Conservation (phyloP, 2,888 invertebrate species). For the Coronaproctus castanopsis region DNA sequence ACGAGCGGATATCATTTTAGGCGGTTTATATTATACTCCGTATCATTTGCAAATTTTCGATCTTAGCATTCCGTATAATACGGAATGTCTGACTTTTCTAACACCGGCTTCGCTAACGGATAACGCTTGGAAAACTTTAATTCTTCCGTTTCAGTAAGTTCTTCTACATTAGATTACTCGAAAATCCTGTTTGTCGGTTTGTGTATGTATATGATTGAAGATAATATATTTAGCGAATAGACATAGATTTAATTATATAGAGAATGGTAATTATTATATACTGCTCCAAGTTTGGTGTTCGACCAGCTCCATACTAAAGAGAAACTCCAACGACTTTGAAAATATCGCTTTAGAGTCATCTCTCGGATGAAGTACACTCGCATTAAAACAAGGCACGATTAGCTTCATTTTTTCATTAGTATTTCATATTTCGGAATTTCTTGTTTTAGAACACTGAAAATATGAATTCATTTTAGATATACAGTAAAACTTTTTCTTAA, state of each 20-base stretch:
- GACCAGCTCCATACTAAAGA: no score
- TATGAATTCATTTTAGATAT: no score
- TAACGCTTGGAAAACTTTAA: constrained; percentile 65
- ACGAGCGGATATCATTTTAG: constrained; percentile 49
- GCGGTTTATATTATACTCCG: constrained; percentile 54
- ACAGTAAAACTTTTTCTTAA: no score
- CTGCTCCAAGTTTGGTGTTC: no score
- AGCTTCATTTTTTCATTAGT: no score
- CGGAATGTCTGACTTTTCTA: constrained; percentile 62
- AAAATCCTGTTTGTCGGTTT: neutral
- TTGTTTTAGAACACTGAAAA: no score
- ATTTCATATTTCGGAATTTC: no score
- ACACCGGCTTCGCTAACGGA: constrained; percentile 61
- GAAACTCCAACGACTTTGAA: no score
- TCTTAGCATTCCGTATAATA: constrained; percentile 54
- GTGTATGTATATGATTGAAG: neutral
- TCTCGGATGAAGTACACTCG: no score
- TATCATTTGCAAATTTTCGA: constrained; percentile 47
- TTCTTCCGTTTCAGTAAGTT: constrained; percentile 53
- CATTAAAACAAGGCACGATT: no score
- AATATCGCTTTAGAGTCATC: no score
- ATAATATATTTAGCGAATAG: neutral
- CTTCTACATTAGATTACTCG: neutral
- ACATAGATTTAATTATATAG: neutral
- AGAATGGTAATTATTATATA: neutral